A percentile compares a stretch with the other conserved stretches of the same genome.
Evolutionary conservation across 1,140 invertebrate species (phyloP).

Genomic region (Drosophila tani): DNA sequence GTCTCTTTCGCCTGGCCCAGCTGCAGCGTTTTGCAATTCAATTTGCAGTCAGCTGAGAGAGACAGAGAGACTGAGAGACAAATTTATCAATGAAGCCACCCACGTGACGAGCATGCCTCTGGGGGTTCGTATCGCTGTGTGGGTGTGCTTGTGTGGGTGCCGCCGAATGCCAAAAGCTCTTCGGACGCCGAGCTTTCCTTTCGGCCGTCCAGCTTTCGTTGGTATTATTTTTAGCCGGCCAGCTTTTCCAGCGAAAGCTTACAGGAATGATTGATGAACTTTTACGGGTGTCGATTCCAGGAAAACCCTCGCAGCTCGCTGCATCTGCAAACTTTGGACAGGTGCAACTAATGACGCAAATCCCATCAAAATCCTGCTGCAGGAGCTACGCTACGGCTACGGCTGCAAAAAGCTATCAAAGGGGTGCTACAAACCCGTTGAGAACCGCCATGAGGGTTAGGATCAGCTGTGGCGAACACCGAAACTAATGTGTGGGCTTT

Average conservation of each 20-base stretch:
- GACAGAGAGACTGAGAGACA: conserved; percentile 9
- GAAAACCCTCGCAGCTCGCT: conserved; percentile 18
- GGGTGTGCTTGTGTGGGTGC: conserved; percentile 20
- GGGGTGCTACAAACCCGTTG: background rate
- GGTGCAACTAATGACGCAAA: conserved; percentile 56
- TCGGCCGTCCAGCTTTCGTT: conserved; percentile 37
- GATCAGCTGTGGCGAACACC: conserved; percentile 43
- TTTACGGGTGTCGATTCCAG: background rate
- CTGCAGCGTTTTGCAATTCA: conserved; percentile 79
- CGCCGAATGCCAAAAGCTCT: conserved; percentile 40
- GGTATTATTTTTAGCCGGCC: conserved; percentile 63
- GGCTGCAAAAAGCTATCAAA: background rate
- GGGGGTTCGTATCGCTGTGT: background rate
- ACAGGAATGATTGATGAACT: conserved; percentile 43
- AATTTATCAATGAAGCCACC: conserved; percentile 84
- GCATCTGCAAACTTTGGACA: background rate
- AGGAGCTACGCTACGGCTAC: background rate
- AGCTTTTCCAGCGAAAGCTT: conserved; percentile 39
- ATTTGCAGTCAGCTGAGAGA: conserved; percentile 66
- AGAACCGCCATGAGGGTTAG: conserved; percentile 19
- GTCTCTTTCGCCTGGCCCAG: conserved; percentile 40
- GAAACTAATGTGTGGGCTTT: conserved; percentile 25
- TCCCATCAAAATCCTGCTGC: conserved; percentile 5
- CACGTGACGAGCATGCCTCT: conserved; percentile 45
- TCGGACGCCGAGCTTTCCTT: conserved; percentile 33